Base-by-base conservation (phyloP, 2,888 invertebrate genomes). In the Ectropis crepuscularia region DNA sequence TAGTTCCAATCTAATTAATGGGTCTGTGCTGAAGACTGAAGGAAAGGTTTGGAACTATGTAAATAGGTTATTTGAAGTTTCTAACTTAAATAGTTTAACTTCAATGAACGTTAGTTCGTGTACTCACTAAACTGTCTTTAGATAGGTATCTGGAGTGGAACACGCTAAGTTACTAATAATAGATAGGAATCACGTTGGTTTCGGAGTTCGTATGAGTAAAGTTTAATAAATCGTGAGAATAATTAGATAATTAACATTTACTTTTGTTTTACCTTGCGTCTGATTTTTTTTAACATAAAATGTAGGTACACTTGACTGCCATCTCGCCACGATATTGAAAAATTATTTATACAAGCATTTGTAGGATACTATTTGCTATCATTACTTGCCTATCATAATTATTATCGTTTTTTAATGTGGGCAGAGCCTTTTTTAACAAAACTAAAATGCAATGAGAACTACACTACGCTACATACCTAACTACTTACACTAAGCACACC, bases 11-110 rank as follows among this genome's bases (percentile, higher is more conserved):
- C 12, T 54, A 64, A 59, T 64, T 64, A 59, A 53, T 48, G 57
- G 59, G 6, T 51, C 10, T 12, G 45, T 45, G 16, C 16, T 51
- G 39, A 61, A 57, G 50, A 46, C 48, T 61, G 45, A 65, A 45
- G 46, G 39, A 47, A 53, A 66, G 45, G 57, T 64, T 60, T 46
- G 45, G 55, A 68, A 69, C 68, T 66, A 66, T 65, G 68, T 63
- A 50, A 63, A 51, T 66, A 62, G 60, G 63, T 61, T 57, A 61
- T 68, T 65, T 39, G 37, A 48, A 65, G 59, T 62, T 63, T 48
- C 48, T 42, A 59, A 63, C 63, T 59, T 48, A 55, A 65, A 63
- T 58, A 65, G 61, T 55, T 61, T 46, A 63, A 61, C 38, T 63
- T 63, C 37, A 57, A 48, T 48, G 41, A 41, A 57, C 63, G 38